Evolutionary conservation across 2,797 vertebrate genomes (phyloP), one percentile per base, ranked within the genome.

Genomic region (Hemitrygon akajei): DNA sequence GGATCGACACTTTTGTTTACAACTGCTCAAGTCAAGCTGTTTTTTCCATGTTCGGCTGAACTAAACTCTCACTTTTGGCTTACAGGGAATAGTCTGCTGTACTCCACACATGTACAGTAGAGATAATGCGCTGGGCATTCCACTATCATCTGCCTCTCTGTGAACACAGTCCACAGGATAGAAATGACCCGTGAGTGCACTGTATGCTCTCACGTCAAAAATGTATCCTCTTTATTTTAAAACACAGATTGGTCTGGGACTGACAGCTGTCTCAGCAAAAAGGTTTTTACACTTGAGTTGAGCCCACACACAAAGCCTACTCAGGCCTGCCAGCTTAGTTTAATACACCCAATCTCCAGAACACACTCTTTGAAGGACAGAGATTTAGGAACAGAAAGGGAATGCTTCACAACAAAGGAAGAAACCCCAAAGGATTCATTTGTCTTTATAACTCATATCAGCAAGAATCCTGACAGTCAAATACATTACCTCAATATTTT

Each of bases 251-350:
- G 86, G 60, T 34, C 63, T 69, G 73, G 91, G 91, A 93, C 91
- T 76, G 40, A 73, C 71, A 76, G 91, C 91, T 93, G 91, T 93
- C 69, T 71, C 91, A 93, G 91, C 69, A 93, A 76, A 75, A 93
- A 76, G 91, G 27, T 76, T 93, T 93, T 56, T 93, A 76, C 71
- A 93, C 91, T 93, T 30, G 66, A 93, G 91, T 75, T 93, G 27
- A 93, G 91, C 91, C 91, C 91, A 93, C 91, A 93, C 91, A 93
- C 91, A 93, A 93, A 93, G 91, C 91, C 37, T 58, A n/a, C 73
- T 75, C 91, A 93, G 27, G 71, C 91, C 91, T 75, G 91, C 66
- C 40, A 76, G 91, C 91, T 76, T 93, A 93, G 69, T 93, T 93
- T 75, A 93, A 93, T 76, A 76, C 73, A 93, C 27, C 91, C 69